Evolutionary conservation across 2,113 vertebrate genomes (phyloP), one percentile per base, ranked within the genome.

Genomic region (Montifringilla adamsi): DNA sequence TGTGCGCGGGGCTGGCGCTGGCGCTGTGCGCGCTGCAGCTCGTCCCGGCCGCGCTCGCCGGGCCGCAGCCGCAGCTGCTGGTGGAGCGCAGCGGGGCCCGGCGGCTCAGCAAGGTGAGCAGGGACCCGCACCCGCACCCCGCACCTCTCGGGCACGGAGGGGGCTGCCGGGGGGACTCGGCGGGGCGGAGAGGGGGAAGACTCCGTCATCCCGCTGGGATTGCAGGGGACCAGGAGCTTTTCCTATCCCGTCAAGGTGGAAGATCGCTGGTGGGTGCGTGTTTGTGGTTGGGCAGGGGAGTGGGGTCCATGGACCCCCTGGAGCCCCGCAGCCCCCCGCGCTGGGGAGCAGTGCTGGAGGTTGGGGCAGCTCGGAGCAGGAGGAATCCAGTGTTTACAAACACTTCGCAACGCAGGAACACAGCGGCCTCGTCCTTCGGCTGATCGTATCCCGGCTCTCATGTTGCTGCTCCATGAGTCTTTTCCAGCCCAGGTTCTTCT

Each of bases 1-100:
- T 56, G 70, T 31, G 46, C 20, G 22, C 70, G 39, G 87, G 60
- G 69, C 75, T 96, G 90, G 72, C 59, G 43, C 89, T 96, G 88
- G 67, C 72, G 41, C 89, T 97, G 21, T 84, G 81, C 46, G 90
- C 83, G 6, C 74, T 97, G 55, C 94, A 84, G 75, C 66, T 95
- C 73, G 88, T 92, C 22, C 62, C 93, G 47, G 68, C 79, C 41
- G 93, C 55, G 20, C 82, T 86, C 2, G 93, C 82, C 9, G 66
- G 53, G 26, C 63, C 67, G 28, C 63, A n/a, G 27, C 89, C 93
- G 53, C 92, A 11, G 79, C 35, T 91, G 55, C 41, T 92, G 84
- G 74, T 91, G 81, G 84, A 94, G 90, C 55, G 73, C 18, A 84
- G 62, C 70, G 74, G 78, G 14, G 47, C 72, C 79, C 28, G 73